Conservation (phyloP, 37 sponge, comb jelly and placozoan species). For the Hexactinellida sp. region DNA sequence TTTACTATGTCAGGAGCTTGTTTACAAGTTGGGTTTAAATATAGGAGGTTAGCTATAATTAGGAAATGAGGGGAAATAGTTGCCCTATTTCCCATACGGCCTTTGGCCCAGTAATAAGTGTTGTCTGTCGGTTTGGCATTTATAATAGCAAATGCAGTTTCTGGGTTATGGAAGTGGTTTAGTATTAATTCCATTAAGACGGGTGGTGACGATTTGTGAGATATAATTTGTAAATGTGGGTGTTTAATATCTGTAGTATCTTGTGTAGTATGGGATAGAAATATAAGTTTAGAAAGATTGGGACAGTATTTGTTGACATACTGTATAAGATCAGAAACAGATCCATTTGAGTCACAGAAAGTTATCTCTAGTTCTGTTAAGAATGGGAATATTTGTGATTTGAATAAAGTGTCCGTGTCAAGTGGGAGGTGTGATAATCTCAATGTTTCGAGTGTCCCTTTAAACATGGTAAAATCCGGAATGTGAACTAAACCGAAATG, state of each 20-base stretch:
- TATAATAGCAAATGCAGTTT: background rate
- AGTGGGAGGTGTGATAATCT: background rate
- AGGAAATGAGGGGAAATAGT: background rate
- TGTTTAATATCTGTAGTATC: background rate
- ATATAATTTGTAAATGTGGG: background rate
- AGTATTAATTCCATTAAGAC: background rate
- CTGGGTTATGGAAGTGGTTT: background rate
- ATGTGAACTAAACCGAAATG: no score
- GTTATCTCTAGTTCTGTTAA: background rate
- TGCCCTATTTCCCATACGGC: background rate
- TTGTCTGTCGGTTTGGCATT: background rate
- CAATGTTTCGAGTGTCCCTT: background rate
- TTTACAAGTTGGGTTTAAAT: background rate
- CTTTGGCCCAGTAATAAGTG: background rate
- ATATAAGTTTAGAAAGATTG: background rate
- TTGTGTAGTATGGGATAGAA: background rate
- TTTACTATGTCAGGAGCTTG: background rate
- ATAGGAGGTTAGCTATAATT: background rate
- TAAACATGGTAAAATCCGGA: no score
- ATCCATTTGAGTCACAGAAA: background rate
- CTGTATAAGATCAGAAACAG: background rate
- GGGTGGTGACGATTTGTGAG: background rate
- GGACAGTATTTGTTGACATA: background rate
- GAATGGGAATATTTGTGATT: background rate
- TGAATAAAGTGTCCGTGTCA: background rate